Evolutionary conservation across 2,797 vertebrate species (phyloP), one percentile per base, ranked within the genome.

Genomic region (Spinus pinus): DNA sequence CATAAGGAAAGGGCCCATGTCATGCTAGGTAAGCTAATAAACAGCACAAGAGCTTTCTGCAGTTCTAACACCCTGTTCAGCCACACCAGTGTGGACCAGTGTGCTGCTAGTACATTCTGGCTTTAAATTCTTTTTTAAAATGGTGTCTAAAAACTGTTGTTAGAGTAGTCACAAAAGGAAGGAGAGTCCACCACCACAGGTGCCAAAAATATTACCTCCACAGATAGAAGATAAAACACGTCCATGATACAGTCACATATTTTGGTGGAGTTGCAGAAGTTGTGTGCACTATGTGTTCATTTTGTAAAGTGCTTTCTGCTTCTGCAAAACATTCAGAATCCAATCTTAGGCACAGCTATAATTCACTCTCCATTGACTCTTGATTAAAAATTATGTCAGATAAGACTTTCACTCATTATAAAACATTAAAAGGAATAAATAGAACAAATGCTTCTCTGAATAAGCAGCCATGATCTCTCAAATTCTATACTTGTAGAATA

Each of bases 1-100:
- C 12, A 0, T 8, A 42, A 56, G 33, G 13, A 80, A 67, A 75
- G 24, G 3, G 28, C 35, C 3, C 0, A 0, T 54, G 22, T n/a
- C 1, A 1, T 54, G 30, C 2, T 10, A 77, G 3, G 56, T 56
- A 88, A 86, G 4, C 22, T 39, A 64, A 75, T 41, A 50, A 67
- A 58, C 13, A 70, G 23, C 56, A 47, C 8, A 72, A 42, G 18
- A 86, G 21, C 19, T 66, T 35, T 30, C 15, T 78, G 17, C 33
- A n/a, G 8, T 51, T 86, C 47, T 69, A 57, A 39, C 17, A 42
- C 9, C 30, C 47, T 4, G 0, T 23, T 81, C 28, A 54, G 31
- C 10, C 41, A 72, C 42, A 11, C 13, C 37, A 39, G 37, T 39
- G 37, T 65, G 20, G 12, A 66, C 3, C 39, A 33, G 15, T 2